Evolutionary conservation across 2,888 invertebrate genomes (phyloP).

Genomic region (Leucania comma): DNA sequence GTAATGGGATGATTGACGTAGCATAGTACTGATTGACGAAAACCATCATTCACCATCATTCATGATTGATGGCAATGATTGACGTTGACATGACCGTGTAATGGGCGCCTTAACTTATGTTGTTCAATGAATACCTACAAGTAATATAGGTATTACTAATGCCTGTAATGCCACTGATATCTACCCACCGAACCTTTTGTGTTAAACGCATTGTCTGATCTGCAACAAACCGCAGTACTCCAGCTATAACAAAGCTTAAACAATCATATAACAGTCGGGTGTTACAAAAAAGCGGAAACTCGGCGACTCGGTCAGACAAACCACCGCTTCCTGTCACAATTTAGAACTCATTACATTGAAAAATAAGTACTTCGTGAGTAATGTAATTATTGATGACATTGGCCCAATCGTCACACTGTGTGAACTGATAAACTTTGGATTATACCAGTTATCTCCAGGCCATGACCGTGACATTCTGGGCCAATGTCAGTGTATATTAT

Average conservation of each 20-base stretch:
- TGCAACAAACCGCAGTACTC: slow-evolving; percentile 8
- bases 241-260: slow-evolving; percentile 1
- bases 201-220: slow-evolving; percentile 29
- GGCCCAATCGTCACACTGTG: slow-evolving; percentile 14
- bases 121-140: background rate
- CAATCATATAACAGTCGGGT: background rate
- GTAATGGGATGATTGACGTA: too few relatives aligned
- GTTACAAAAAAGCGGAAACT: slow-evolving; percentile 46
- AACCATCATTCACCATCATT: too few relatives aligned
- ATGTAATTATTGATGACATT: slow-evolving; percentile 52
- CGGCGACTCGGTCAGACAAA: slow-evolving; percentile 24
- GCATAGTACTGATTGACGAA: too few relatives aligned
- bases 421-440: slow-evolving; percentile 35
- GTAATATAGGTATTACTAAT: too few relatives aligned
- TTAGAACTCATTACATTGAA: slow-evolving; percentile 37
- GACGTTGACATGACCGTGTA: too few relatives aligned
- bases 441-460: slow-evolving; percentile 33
- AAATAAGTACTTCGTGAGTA: slow-evolving; percentile 35
- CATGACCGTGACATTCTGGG: slow-evolving; percentile 24
- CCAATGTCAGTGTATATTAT: slow-evolving; percentile 36
- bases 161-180: background rate
- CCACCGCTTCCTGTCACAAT: slow-evolving; percentile 37
- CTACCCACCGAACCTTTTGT: slow-evolving; percentile 16
- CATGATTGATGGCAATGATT: too few relatives aligned
- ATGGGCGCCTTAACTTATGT: too few relatives aligned